These are phyloP conservation scores for Plebejus argus DNA, from an alignment of 2,888 invertebrate genomes.

Conservation along the genomic window DNA sequence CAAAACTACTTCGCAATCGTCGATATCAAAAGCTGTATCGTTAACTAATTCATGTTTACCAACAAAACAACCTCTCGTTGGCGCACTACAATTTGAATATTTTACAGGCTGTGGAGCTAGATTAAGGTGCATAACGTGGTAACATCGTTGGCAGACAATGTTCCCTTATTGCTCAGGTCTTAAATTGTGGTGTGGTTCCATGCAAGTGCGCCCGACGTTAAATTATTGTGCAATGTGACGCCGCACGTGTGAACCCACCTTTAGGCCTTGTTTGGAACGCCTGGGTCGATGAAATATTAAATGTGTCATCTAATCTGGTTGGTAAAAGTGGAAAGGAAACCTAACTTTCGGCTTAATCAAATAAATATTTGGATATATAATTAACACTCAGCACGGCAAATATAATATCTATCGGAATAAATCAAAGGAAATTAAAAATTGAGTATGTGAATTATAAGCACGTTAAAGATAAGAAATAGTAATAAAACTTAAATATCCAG, in stretches of 20 bases:
- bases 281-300: constrained; percentile 52
- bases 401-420: too few species aligned
- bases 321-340: neutral
- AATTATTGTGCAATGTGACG: constrained; percentile 75
- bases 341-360: too few species aligned
- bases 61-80: constrained; percentile 31
- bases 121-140: constrained; percentile 63
- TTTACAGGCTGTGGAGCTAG: constrained; percentile 53
- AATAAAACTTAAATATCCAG: too few species aligned
- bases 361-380: too few species aligned
- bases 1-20: too few species aligned
- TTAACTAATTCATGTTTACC: neutral
- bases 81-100: constrained; percentile 44
- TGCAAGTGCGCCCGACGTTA: constrained; percentile 77
- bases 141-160: constrained; percentile 71
- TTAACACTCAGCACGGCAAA: too few species aligned
- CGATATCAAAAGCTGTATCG: neutral
- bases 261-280: constrained; percentile 54
- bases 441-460: too few species aligned
- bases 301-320: neutral
- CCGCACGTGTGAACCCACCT: constrained; percentile 68
- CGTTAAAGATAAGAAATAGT: too few species aligned
- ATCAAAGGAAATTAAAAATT: too few species aligned
- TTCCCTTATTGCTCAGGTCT: constrained; percentile 78
- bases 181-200: constrained; percentile 78